Percentiles rank a stretch among this genome's conserved stretches.
phyloP scores from a whole-genome alignment of 2,113 vertebrate species.

The Oryzias woworae region DNA sequence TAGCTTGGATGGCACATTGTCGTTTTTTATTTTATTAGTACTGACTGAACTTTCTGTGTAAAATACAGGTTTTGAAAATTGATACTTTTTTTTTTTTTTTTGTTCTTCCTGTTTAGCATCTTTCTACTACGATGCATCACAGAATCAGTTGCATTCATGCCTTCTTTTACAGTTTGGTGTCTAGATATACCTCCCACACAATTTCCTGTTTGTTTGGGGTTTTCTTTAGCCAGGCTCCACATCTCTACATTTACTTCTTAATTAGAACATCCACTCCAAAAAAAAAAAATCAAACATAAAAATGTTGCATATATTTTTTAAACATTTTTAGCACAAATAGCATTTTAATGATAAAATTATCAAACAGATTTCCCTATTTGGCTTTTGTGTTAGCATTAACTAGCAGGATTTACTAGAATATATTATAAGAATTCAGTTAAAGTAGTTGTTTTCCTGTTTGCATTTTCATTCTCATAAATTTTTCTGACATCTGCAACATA shows the following conservation, averaged over 20 bases:
- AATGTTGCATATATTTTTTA: background rate
- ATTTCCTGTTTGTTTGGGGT: slow-evolving; percentile 71
- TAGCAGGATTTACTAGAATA: too few relatives aligned
- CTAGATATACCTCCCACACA: slow-evolving; percentile 61
- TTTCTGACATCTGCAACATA: too few relatives aligned
- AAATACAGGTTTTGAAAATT: background rate
- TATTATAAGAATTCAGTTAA: too few relatives aligned
- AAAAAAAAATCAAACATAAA: background rate
- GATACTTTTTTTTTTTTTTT: background rate
- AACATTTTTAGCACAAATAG: too few relatives aligned
- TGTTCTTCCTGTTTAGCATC: slow-evolving; percentile 13
- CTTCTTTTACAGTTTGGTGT: slow-evolving; percentile 45
- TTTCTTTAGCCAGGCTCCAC: slow-evolving; percentile 40
- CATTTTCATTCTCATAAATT: too few relatives aligned
- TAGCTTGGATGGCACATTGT: too few relatives aligned
- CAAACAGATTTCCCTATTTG: too few relatives aligned
- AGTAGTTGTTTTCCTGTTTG: too few relatives aligned
- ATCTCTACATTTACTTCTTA: slow-evolving; percentile 6
- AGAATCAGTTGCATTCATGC: slow-evolving; percentile 40
- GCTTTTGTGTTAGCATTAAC: too few relatives aligned
- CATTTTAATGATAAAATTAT: too few relatives aligned
- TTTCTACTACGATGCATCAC: slow-evolving; percentile 22
- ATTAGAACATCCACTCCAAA: background rate
- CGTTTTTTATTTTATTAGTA: slow-evolving; percentile 5
- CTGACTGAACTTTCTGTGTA: slow-evolving; percentile 1